phyloP scores from a whole-genome alignment of 2,888 invertebrate species.

The Brenthis daphne region DNA sequence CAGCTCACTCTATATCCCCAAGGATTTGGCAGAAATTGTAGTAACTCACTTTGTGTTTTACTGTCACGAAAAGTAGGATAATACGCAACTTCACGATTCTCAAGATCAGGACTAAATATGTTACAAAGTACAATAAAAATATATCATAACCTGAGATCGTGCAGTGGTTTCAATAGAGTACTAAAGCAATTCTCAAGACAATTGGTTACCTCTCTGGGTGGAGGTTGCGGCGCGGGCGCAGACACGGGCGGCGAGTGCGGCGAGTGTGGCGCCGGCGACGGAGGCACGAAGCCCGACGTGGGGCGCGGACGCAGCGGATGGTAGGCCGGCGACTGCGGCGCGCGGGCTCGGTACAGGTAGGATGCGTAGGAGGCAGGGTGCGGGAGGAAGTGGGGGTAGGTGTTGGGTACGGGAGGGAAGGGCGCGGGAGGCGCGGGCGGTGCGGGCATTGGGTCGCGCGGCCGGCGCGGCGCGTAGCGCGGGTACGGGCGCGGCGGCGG shows the following conservation, averaged over 20 bases:
- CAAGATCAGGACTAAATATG: no score
- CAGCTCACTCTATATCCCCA: no score
- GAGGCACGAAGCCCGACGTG: constrained; percentile 73
- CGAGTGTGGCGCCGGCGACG: constrained; percentile 62
- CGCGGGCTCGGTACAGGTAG: constrained; percentile 71
- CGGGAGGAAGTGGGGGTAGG: constrained; percentile 72
- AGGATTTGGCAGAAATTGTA: no score
- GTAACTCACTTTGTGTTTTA: no score
- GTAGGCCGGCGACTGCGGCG: constrained; percentile 62
- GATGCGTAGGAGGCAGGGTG: constrained; percentile 70
- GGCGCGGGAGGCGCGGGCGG: constrained; percentile 57
- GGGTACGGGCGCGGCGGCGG: constrained; percentile 85
- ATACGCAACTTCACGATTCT: no score
- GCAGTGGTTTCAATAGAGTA: no score
- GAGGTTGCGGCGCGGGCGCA: constrained; percentile 62
- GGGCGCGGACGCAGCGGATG: constrained; percentile 65
- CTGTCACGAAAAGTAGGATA: no score
- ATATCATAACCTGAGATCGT: no score
- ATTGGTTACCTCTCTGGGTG: constrained; percentile 63
- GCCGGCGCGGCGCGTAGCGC: constrained; percentile 73
- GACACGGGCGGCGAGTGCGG: constrained; percentile 65
- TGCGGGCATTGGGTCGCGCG: constrained; percentile 63
- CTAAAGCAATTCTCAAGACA: no score
- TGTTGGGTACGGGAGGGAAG: constrained; percentile 59
- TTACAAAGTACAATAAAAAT: no score